phyloP scores from a whole-genome alignment of 1,140 invertebrate species.

The Diuraphis noxia region DNA sequence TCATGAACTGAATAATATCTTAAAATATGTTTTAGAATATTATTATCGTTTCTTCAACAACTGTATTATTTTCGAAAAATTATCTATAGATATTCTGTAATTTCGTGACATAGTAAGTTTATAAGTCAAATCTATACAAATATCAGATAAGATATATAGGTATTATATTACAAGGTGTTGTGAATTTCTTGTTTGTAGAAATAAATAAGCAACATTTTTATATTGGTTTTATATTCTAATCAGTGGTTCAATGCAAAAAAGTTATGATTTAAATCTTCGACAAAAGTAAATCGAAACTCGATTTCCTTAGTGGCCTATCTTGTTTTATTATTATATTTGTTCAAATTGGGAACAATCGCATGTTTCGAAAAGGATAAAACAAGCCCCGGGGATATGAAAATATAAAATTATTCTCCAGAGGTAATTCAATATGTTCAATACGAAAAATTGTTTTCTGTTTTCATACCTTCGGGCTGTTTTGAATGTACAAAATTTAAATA shows the following conservation, averaged over 20 bases:
- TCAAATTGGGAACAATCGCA: slow-evolving; percentile 21
- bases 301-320: slow-evolving; percentile 12
- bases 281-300: slow-evolving; percentile 8
- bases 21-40: neutral
- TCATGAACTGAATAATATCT: neutral
- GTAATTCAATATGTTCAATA: slow-evolving; percentile 17
- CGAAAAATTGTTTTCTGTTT: slow-evolving; percentile 9
- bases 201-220: neutral
- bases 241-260: neutral
- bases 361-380: neutral
- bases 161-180: neutral
- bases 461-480: neutral
- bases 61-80: neutral
- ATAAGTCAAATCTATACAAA: neutral
- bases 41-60: neutral
- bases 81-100: neutral
- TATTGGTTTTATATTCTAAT: neutral
- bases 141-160: neutral
- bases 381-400: slow-evolving; percentile 19
- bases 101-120: neutral
- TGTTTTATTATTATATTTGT: slow-evolving; percentile 21
- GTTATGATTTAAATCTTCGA: slow-evolving; percentile 18
- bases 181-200: neutral
- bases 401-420: slow-evolving; percentile 7
- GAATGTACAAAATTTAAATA: slow-evolving; percentile 30